Evolutionary conservation across 2,888 invertebrate species (phyloP).

Genomic region (Acanthopleura granulata): DNA sequence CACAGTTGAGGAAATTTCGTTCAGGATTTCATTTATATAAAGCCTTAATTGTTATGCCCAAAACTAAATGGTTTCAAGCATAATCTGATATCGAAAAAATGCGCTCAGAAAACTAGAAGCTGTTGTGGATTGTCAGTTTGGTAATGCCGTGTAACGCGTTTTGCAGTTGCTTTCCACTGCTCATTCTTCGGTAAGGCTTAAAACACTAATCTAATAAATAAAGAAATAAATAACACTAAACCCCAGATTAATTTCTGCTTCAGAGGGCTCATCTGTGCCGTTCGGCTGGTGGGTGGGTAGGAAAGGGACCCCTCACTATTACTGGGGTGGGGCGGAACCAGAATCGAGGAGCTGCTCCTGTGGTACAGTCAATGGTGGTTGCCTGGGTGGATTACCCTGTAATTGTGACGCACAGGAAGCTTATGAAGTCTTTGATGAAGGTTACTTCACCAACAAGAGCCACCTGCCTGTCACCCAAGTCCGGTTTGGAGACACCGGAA

Average conservation of each 20-base stretch:
- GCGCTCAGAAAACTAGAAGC: too few species aligned
- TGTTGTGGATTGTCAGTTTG: too few species aligned
- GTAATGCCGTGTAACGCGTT: too few species aligned
- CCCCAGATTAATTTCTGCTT: not conserved
- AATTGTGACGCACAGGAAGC: constrained; percentile 7
- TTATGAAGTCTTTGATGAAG: not conserved
- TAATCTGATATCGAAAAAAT: too few species aligned
- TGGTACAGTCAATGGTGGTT: not conserved
- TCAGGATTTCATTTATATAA: too few species aligned
- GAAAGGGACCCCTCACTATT: not conserved
- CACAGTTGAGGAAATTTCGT: too few species aligned
- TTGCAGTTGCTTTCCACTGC: too few species aligned
- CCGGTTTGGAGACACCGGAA: constrained; percentile 8
- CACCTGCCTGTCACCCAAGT: constrained; percentile 1
- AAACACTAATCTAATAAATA: too few species aligned
- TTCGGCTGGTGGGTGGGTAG: constrained; percentile 3
- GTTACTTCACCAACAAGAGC: not conserved
- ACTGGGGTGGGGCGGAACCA: not conserved
- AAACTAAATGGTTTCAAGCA: too few species aligned
- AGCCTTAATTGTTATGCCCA: too few species aligned
- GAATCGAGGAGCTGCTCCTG: not conserved
- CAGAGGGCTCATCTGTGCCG: not conserved
- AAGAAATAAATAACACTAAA: too few species aligned
- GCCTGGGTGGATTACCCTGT: not conserved
- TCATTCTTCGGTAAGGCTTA: too few species aligned